Evolutionary conservation across 2,888 invertebrate genomes (phyloP).

Genomic region (Hyppa rectilinea): DNA sequence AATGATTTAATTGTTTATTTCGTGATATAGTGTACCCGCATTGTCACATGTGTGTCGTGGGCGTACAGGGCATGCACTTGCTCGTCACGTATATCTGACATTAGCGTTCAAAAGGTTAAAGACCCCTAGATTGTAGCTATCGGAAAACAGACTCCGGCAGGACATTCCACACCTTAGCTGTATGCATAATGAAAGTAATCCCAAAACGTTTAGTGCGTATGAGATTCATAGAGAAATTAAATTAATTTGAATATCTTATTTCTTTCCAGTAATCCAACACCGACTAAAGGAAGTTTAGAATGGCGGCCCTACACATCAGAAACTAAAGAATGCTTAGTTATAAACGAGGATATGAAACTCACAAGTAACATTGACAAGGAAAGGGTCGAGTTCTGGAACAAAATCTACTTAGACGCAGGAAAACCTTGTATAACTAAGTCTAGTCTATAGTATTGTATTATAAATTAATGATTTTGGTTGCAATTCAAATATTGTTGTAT

Average conservation of each 20-base stretch:
- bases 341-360: slow-evolving; percentile 75
- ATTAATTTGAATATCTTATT: background rate
- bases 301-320: slow-evolving; percentile 79
- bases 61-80: no score
- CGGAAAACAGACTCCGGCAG: no score
- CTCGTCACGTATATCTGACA: no score
- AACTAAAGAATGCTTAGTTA: slow-evolving; percentile 77
- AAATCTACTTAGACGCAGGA: slow-evolving; percentile 79
- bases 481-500: background rate
- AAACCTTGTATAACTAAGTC: slow-evolving; percentile 71
- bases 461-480: background rate
- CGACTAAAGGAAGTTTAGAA: slow-evolving; percentile 65
- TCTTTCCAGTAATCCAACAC: slow-evolving; percentile 79
- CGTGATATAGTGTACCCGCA: no score
- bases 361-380: slow-evolving; percentile 75
- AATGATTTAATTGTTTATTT: no score
- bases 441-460: slow-evolving; percentile 46
- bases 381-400: slow-evolving; percentile 83
- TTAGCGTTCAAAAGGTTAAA: no score
- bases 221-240: background rate
- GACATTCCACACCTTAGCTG: no score
- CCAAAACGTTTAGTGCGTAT: no score
- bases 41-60: no score
- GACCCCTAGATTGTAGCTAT: no score
- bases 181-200: no score